Evolutionary conservation across 2,888 invertebrate species (phyloP).

Genomic region (Epinotia ramella): DNA sequence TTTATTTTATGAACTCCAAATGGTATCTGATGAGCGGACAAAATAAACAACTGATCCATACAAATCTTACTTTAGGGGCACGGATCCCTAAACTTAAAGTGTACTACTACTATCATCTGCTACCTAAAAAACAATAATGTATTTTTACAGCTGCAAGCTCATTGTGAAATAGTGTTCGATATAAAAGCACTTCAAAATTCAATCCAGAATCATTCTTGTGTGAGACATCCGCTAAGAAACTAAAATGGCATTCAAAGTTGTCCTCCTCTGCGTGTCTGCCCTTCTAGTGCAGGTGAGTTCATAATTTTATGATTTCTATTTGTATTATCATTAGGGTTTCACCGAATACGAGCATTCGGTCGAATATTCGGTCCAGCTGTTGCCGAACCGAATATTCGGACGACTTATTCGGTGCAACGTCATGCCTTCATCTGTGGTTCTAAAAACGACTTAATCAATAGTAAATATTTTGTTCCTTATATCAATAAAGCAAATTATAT

Average conservation of each 20-base stretch:
- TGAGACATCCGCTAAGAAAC: conserved; percentile 9
- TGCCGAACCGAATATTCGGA: too few relatives aligned
- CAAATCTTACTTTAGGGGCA: not conserved
- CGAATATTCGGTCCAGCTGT: not conserved
- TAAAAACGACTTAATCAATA: too few relatives aligned
- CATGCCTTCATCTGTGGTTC: too few relatives aligned
- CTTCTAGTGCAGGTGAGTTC: conserved; percentile 25
- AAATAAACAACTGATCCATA: too few relatives aligned
- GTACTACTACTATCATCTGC: not conserved
- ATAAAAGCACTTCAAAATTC: not conserved
- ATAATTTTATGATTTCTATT: too few relatives aligned
- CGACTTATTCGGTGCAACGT: too few relatives aligned
- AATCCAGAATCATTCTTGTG: conserved; percentile 13
- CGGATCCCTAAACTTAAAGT: not conserved
- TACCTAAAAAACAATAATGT: not conserved
- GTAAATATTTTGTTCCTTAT: too few relatives aligned
- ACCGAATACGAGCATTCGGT: too few relatives aligned
- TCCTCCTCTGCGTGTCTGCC: conserved; percentile 45
- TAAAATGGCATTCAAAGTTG: conserved; percentile 32
- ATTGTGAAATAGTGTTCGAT: not conserved
- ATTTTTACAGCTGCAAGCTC: not conserved
- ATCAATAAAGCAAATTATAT: too few relatives aligned
- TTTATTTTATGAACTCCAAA: too few relatives aligned
- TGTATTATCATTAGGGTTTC: not conserved
- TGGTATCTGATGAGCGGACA: too few relatives aligned